Conservation (phyloP, 2,888 invertebrate species). For the Eristalis intricaria region DNA sequence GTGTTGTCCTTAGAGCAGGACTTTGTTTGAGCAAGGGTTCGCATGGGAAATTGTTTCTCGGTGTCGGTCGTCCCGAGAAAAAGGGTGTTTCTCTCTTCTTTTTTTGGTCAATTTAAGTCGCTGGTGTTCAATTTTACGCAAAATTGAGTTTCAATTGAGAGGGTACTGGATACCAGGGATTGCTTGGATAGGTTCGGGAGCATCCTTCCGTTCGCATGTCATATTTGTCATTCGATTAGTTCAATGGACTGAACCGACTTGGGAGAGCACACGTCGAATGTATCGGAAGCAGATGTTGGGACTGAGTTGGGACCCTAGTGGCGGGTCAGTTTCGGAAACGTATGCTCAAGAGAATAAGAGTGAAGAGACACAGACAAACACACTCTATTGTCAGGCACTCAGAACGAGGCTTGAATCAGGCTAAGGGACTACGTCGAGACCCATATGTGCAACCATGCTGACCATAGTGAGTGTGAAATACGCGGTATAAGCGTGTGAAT, state of each 20-base stretch:
- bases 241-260: not conserved
- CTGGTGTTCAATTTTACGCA: conserved; percentile 54
- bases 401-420: no score
- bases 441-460: no score
- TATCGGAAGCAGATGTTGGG: not conserved
- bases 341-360: no score
- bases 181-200: conserved; percentile 1
- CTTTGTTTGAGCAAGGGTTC: conserved; percentile 48
- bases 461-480: no score
- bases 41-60: conserved; percentile 32
- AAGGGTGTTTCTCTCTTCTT: not conserved
- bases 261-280: not conserved
- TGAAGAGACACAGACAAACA: no score
- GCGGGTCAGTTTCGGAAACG: not conserved
- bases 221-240: not conserved
- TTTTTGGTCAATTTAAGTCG: conserved; percentile 58
- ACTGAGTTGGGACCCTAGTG: not conserved
- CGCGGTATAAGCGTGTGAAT: fast-evolving
- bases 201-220: not conserved
- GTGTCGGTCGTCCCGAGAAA: not conserved
- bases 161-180: not conserved
- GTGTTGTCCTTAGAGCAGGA: conserved; percentile 15
- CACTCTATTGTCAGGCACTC: no score
- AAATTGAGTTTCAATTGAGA: conserved; percentile 48
- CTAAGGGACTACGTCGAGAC: no score